Percentiles rank a stretch among this genome's conserved stretches.
These are phyloP conservation scores for Coranthus polyacanthus DNA, from an alignment of 2,797 vertebrate genomes.

Conservation along the genomic window DNA sequence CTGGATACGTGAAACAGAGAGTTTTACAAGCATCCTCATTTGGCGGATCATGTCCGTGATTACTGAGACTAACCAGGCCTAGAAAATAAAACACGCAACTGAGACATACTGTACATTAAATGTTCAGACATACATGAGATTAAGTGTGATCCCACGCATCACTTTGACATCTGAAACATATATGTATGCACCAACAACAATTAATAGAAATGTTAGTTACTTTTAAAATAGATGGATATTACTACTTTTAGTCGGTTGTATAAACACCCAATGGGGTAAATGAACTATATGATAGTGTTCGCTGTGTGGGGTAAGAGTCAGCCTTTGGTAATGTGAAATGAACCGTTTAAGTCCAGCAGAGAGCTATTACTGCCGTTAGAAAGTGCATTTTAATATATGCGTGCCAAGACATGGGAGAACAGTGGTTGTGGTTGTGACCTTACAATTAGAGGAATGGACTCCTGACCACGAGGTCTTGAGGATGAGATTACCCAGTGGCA, in stretches of 20 bases:
- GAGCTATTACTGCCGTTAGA: slow-evolving; percentile 7
- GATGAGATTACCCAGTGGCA: slow-evolving; percentile 34
- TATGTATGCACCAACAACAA: too few species aligned
- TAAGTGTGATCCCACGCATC: too few species aligned
- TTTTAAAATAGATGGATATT: background rate
- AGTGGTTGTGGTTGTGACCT: slow-evolving; percentile 51
- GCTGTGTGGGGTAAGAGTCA: too few species aligned
- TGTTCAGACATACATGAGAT: too few species aligned
- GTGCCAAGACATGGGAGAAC: slow-evolving; percentile 39
- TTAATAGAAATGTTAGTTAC: background rate
- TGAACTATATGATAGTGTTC: background rate
- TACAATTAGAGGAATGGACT: slow-evolving; percentile 54
- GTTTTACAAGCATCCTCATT: too few species aligned
- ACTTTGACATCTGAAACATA: too few species aligned
- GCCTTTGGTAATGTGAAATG: slow-evolving; percentile 22
- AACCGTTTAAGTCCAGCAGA: slow-evolving; percentile 22
- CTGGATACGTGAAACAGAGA: too few species aligned
- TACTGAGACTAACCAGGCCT: too few species aligned
- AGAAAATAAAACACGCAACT: too few species aligned
- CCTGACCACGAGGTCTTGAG: slow-evolving; percentile 41
- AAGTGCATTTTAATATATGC: slow-evolving; percentile 53
- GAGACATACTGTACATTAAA: too few species aligned
- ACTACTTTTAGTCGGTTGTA: background rate
- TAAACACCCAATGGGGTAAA: background rate
- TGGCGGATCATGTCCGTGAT: too few species aligned